Conservation (phyloP, 2,888 invertebrate species). For the Alcis repandata region DNA sequence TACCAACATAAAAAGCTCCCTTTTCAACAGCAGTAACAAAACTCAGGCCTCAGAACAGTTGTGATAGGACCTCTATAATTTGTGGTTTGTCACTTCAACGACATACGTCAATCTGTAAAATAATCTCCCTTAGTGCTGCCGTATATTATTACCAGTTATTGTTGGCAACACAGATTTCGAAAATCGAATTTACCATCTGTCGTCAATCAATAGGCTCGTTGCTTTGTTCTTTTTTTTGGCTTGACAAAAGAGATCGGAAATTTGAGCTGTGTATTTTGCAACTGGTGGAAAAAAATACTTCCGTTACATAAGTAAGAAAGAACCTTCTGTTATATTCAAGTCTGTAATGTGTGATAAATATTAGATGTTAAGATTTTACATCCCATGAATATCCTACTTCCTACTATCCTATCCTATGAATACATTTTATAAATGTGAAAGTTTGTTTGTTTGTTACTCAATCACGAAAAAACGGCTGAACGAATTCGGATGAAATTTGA, state of each 20-base stretch:
- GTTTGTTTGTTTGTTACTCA: too few relatives aligned
- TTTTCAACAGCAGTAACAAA: neutral
- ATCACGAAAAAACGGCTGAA: too few relatives aligned
- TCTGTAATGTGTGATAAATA: too few relatives aligned
- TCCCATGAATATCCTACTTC: too few relatives aligned
- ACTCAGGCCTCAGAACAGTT: slow-evolving; percentile 10
- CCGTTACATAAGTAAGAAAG: neutral
- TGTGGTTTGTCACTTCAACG: slow-evolving; percentile 60
- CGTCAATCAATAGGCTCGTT: slow-evolving; percentile 75
- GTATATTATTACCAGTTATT: slow-evolving; percentile 70
- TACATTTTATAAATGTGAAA: too few relatives aligned
- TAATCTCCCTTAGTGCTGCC: slow-evolving; percentile 48
- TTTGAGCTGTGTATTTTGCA: slow-evolving; percentile 40
- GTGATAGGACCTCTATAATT: slow-evolving; percentile 29
- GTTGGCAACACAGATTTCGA: slow-evolving; percentile 74
- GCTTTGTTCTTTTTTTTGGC: slow-evolving; percentile 48
- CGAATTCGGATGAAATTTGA: too few relatives aligned
- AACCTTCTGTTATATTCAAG: too few relatives aligned
- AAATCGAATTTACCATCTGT: slow-evolving; percentile 77
- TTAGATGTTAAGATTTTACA: too few relatives aligned
- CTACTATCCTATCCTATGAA: too few relatives aligned
- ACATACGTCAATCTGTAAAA: slow-evolving; percentile 51
- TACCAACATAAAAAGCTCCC: neutral
- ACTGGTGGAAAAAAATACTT: slow-evolving; percentile 20
- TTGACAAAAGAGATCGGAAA: slow-evolving; percentile 41